Evolutionary conservation across 2,797 vertebrate species (phyloP), one percentile per base, ranked within the genome.

Genomic region (Chelon labrosus): DNA sequence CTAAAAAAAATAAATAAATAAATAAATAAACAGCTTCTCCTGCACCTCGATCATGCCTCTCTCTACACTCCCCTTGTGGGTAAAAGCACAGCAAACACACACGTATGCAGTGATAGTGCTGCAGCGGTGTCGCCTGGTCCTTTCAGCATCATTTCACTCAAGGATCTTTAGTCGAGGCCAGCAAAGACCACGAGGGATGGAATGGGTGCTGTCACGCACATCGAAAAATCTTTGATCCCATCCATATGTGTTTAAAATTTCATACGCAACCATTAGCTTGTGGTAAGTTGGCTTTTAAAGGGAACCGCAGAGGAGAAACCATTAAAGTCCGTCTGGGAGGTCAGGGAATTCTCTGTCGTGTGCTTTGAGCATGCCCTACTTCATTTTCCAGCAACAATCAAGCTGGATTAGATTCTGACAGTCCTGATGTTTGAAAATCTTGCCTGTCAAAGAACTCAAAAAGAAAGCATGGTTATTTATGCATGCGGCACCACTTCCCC

Each of bases 231-330:
- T 90, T 88, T 84, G 79, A 92, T 92, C 81, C 82, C 86, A 65
- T 90, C 88, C 85, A 86, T 80, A 85, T 69, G 88, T 91, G 89
- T 92, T 95, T 91, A 95, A 95, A 94, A 85, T 94, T 95, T 94
- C 76, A 95, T 94, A 87, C 37, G 11, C 70, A 65, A 71, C 87
- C 91, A 94, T 95, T 94, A 94, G 92, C 87, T 91, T 89, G 89
- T 77, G 85, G 89, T 89, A 86, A 88, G 86, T 82, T 75, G 67
- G 89, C 86, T 88, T 92, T 90, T 87, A 88, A 86, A 44, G 75
- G 69, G 54, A 87, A 73, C 78, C 75, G 65, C 79, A 75, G 69
- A 71, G 73, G 72, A 73, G 63, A 75, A 84, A 56, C 73, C 69
- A 77, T 85, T 83, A 75, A 74, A 77, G 79, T 70, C 64, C 61